A percentile compares a stretch with the other conserved stretches of the same genome.
These are phyloP conservation scores for Chaetoderma sp. DNA, from an alignment of 2,888 invertebrate species.

Conservation along the genomic window DNA sequence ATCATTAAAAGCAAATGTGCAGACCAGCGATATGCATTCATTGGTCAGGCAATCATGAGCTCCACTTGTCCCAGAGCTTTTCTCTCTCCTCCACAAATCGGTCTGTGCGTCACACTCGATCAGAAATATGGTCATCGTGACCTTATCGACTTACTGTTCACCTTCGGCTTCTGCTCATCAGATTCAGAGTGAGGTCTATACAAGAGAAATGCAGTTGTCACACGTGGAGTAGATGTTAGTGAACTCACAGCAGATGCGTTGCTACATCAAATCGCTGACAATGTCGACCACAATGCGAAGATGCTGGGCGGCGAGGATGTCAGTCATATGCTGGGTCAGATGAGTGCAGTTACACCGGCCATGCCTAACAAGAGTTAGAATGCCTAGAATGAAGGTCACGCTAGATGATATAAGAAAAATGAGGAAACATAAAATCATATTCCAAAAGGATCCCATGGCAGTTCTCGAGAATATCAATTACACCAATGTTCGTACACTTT, in stretches of 20 bases:
- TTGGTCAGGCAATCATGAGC: too few species aligned
- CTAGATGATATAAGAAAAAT: background rate
- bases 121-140: too few species aligned
- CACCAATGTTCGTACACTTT: too few species aligned
- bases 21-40: too few species aligned
- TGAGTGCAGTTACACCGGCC: background rate
- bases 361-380: background rate
- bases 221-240: background rate
- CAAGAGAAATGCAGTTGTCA: background rate
- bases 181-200: background rate
- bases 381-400: background rate
- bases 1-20: too few species aligned
- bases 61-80: too few species aligned
- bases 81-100: too few species aligned
- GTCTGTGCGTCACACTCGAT: too few species aligned
- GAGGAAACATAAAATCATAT: too few species aligned
- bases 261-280: background rate
- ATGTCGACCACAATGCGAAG: background rate
- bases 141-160: too few species aligned
- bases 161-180: background rate
- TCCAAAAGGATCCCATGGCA: too few species aligned
- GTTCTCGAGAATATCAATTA: too few species aligned
- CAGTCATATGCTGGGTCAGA: background rate
- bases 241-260: background rate
- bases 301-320: background rate